Conservation (phyloP, 2,888 invertebrate genomes). For the Drosophila heteroneura region DNA sequence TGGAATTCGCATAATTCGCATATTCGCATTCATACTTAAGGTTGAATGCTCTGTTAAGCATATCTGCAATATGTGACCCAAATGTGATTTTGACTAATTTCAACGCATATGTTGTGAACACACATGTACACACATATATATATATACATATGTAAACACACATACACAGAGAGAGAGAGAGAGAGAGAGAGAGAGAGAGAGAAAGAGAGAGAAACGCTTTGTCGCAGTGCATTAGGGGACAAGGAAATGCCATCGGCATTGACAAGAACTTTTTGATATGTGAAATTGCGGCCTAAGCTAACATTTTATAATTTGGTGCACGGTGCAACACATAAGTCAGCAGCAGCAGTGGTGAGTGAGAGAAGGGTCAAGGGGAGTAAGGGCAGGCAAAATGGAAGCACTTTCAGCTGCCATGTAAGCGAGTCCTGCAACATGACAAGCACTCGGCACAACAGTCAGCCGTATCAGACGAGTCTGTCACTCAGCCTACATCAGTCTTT, state of each 20-base stretch:
- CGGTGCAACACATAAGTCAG: constrained; percentile 78
- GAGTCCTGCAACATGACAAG: constrained; percentile 68
- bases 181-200: neutral
- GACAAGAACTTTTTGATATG: constrained; percentile 70
- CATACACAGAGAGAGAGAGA: neutral
- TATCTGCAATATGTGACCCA: constrained; percentile 63
- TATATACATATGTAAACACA: too few species aligned
- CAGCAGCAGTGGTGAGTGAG: neutral
- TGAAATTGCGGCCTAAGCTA: constrained; percentile 69
- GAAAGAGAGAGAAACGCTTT: constrained; percentile 4
- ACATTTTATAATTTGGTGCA: constrained; percentile 80
- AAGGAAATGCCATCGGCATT: constrained; percentile 65
- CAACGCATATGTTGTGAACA: constrained; percentile 34
- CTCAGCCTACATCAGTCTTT: constrained; percentile 13
- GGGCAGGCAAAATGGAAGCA: constrained; percentile 26
- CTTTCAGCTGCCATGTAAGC: constrained; percentile 66
- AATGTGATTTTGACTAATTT: constrained; percentile 58
- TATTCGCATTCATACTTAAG: neutral
- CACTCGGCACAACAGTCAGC: constrained; percentile 50
- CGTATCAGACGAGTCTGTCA: constrained; percentile 54
- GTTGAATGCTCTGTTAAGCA: constrained; percentile 35
- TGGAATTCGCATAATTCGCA: neutral
- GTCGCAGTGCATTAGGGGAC: constrained; percentile 56
- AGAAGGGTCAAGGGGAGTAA: neutral
- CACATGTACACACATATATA: neutral